Percentiles rank a stretch among this genome's conserved stretches.
phyloP scores from a whole-genome alignment of 2,888 invertebrate genomes.

The Drosophila ezoana region DNA sequence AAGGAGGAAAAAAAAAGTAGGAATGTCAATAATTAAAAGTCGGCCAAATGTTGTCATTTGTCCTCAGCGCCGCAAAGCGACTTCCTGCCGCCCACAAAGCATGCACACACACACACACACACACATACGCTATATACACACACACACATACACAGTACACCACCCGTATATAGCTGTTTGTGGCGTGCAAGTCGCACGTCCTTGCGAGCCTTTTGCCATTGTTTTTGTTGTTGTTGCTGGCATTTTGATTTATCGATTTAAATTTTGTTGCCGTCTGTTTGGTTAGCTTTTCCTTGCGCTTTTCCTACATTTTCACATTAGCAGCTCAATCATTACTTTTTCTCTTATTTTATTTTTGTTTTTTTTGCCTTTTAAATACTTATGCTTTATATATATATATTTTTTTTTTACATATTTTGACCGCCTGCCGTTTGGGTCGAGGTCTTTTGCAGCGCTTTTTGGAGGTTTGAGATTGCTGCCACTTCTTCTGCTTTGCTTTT shows the following conservation, averaged over 20 bases:
- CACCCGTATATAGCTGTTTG: constrained; percentile 18
- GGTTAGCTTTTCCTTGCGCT: constrained; percentile 23
- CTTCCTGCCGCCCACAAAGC: constrained; percentile 42
- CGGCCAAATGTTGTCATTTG: constrained; percentile 80
- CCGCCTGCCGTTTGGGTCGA: constrained; percentile 79
- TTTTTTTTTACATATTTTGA: constrained; percentile 44
- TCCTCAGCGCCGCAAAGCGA: constrained; percentile 35
- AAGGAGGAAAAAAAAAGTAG: constrained; percentile 22
- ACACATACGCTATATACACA: constrained; percentile 7
- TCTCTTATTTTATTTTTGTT: not conserved
- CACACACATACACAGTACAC: constrained; percentile 7
- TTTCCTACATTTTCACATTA: constrained; percentile 43
- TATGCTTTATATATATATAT: too few relatives aligned
- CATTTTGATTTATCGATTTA: constrained; percentile 80
- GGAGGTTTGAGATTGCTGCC: constrained; percentile 23
- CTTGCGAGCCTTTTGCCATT: constrained; percentile 62
- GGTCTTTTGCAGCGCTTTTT: constrained; percentile 57
- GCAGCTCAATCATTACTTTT: constrained; percentile 48
- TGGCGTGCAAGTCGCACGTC: constrained; percentile 76
- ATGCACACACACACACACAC: constrained; percentile 10
- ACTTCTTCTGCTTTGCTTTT: constrained; percentile 37
- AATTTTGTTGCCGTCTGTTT: constrained; percentile 55
- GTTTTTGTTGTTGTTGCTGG: constrained; percentile 64
- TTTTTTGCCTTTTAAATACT: constrained; percentile 51
- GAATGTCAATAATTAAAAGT: constrained; percentile 79